A percentile compares a stretch with the other conserved stretches of the same genome.
Evolutionary conservation across 2,113 vertebrate genomes (phyloP).

Genomic region (Todiramphus chloris): DNA sequence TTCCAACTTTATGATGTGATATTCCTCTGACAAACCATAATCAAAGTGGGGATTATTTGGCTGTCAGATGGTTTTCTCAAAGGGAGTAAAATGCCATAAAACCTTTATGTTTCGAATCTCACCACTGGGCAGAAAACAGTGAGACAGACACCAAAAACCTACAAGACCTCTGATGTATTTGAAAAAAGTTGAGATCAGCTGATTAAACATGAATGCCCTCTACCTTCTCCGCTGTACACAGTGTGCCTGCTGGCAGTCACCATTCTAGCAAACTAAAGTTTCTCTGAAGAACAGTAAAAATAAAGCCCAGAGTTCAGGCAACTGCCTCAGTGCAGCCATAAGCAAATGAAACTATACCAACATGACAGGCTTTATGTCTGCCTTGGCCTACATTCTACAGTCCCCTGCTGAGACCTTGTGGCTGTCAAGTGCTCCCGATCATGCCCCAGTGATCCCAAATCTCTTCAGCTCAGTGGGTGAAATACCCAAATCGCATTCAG

Average conservation of each 20-base stretch:
- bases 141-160: background rate
- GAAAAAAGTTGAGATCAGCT: background rate
- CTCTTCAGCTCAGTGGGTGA: conserved; percentile 35
- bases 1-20: background rate
- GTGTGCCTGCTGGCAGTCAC: background rate
- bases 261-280: background rate
- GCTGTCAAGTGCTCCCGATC: conserved; percentile 52
- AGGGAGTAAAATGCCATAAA: background rate
- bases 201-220: background rate
- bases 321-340: background rate
- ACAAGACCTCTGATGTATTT: background rate
- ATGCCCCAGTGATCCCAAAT: conserved; percentile 47
- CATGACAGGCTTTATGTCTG: background rate
- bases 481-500: background rate
- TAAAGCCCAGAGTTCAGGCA: background rate
- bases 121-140: background rate
- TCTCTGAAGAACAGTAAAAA: background rate
- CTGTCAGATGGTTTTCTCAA: background rate
- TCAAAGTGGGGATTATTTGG: background rate
- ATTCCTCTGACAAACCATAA: background rate
- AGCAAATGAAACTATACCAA: background rate
- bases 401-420: conserved; percentile 23
- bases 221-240: background rate
- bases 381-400: background rate
- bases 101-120: background rate